Conservation (phyloP, 2,113 vertebrate species). For the Planiliza haematocheilus region DNA sequence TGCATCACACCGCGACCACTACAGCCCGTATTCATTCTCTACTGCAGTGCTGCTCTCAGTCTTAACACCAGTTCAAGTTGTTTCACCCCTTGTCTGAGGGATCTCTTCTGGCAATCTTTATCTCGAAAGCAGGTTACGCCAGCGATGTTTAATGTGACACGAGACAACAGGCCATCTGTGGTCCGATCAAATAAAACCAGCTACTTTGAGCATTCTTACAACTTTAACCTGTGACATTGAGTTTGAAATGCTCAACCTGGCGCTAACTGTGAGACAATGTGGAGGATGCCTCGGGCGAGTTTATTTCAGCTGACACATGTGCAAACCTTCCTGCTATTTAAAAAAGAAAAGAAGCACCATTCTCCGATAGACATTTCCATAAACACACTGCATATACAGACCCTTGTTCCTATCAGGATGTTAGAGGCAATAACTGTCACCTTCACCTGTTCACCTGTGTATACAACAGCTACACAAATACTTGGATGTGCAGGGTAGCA, state of each 20-base stretch:
- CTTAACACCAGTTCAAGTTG: conserved; percentile 1
- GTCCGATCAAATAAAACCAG: conserved; percentile 5
- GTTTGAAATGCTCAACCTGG: conserved; percentile 7
- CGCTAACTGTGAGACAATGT: conserved; percentile 6
- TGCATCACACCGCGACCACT: neutral
- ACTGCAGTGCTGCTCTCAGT: neutral
- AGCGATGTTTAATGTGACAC: neutral
- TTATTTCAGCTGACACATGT: conserved; percentile 2
- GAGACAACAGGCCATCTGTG: neutral
- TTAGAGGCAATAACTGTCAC: neutral
- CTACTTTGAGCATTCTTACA: neutral
- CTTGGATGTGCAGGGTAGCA: conserved; percentile 34
- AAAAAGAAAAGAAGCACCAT: conserved; percentile 4
- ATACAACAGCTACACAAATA: neutral
- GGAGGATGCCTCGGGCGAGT: conserved; percentile 7
- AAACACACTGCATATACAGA: neutral
- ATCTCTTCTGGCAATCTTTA: neutral
- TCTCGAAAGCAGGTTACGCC: too few species aligned
- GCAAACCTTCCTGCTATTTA: neutral
- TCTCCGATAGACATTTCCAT: conserved; percentile 1
- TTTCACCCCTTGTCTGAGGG: neutral
- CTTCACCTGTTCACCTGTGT: neutral
- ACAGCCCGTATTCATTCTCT: neutral
- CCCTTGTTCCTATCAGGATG: neutral
- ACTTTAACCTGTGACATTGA: neutral